phyloP scores from a whole-genome alignment of 2,888 invertebrate genomes.

The Aquatica leii region DNA sequence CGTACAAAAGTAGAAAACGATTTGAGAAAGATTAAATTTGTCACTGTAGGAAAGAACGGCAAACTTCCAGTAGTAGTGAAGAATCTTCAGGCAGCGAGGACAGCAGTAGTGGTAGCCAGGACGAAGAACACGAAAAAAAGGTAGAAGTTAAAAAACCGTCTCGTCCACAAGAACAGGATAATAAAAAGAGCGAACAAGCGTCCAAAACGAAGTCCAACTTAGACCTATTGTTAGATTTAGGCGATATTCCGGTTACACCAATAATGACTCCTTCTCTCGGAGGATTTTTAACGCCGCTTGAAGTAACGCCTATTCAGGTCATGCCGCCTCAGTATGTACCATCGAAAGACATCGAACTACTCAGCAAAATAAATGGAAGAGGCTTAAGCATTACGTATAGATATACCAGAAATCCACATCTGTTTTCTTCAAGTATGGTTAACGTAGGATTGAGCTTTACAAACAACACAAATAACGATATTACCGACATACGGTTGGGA shows the following conservation, averaged over 20 bases:
- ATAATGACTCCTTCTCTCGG: slow-evolving; percentile 86
- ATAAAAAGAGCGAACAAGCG: slow-evolving; percentile 40
- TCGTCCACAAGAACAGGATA: slow-evolving; percentile 43
- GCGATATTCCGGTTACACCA: slow-evolving; percentile 72
- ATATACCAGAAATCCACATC: slow-evolving; percentile 81
- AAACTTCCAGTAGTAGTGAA: slow-evolving; percentile 18
- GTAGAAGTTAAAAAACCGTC: slow-evolving; percentile 48
- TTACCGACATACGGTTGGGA: slow-evolving; percentile 74
- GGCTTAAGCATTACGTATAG: slow-evolving; percentile 72
- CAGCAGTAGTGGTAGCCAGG: slow-evolving; percentile 17
- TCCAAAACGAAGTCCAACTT: slow-evolving; percentile 68
- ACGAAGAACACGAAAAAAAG: slow-evolving; percentile 14
- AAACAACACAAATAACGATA: slow-evolving; percentile 73
- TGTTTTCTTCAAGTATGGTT: slow-evolving; percentile 83
- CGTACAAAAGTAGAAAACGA: background rate
- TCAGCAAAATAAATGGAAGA: slow-evolving; percentile 76
- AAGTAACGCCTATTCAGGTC: slow-evolving; percentile 63
- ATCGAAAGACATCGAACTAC: slow-evolving; percentile 67
- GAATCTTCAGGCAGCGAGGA: slow-evolving; percentile 28
- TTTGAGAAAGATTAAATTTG: too few relatives aligned
- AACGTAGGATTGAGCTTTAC: slow-evolving; percentile 81
- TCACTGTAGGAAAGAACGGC: slow-evolving; percentile 21
- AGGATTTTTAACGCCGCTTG: slow-evolving; percentile 75
- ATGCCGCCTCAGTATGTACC: slow-evolving; percentile 70
- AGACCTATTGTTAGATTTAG: slow-evolving; percentile 83